A percentile compares a stretch with the other conserved stretches of the same genome.
Conservation (phyloP, 2,888 invertebrate species). For the Chrysodeixis includens region DNA sequence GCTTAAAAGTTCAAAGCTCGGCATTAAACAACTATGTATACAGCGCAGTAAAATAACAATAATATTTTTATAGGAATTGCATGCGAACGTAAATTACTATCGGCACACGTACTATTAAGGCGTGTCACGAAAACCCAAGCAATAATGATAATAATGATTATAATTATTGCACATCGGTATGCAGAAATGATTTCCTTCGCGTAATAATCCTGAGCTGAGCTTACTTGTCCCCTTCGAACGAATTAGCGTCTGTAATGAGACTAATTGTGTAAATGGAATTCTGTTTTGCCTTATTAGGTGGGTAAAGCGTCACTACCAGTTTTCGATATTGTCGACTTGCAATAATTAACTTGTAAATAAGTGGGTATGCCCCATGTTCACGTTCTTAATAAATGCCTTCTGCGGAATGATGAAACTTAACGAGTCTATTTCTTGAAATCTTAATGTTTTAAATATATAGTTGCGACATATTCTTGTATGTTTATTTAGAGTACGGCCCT, state of each 20-base stretch:
- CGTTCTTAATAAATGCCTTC: constrained; percentile 48
- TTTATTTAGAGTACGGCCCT: neutral
- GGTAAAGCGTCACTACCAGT: constrained; percentile 60
- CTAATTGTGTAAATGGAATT: constrained; percentile 81
- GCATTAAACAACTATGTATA: constrained; percentile 39
- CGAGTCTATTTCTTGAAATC: constrained; percentile 46
- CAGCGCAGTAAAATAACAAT: constrained; percentile 51
- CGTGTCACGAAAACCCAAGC: constrained; percentile 67
- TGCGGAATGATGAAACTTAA: constrained; percentile 52
- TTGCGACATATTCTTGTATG: constrained; percentile 25
- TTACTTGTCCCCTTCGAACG: constrained; percentile 80
- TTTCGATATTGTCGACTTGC: constrained; percentile 64
- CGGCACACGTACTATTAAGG: constrained; percentile 62
- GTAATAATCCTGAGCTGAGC: constrained; percentile 70
- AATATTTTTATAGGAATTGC: constrained; percentile 69
- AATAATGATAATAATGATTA: constrained; percentile 73
- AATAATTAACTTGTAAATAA: constrained; percentile 63
- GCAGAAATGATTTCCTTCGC: constrained; percentile 77
- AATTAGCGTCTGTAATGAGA: constrained; percentile 78
- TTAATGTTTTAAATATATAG: constrained; percentile 42
- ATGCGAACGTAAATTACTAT: constrained; percentile 65
- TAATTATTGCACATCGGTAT: constrained; percentile 76
- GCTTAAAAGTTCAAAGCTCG: neutral
- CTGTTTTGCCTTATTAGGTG: constrained; percentile 67
- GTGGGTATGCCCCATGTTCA: constrained; percentile 51